phyloP scores from a whole-genome alignment of 1,140 invertebrate species.

The Drosophila tani region DNA sequence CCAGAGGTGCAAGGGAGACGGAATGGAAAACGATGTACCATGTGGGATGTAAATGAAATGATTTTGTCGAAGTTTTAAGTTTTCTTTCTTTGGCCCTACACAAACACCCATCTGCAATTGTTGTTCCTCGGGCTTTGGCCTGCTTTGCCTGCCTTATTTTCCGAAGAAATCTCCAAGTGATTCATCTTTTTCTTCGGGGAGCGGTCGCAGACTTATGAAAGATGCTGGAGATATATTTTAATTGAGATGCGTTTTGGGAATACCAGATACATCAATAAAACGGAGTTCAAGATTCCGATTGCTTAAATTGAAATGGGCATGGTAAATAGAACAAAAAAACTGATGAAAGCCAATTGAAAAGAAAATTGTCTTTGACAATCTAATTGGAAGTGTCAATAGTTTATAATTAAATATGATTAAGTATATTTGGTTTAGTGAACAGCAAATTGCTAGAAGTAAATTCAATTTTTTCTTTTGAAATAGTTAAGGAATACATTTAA shows the following conservation, averaged over 20 bases:
- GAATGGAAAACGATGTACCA: conserved; percentile 32
- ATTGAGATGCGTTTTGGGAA: conserved; percentile 43
- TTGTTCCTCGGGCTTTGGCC: conserved; percentile 42
- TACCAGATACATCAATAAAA: conserved; percentile 17
- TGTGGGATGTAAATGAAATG: conserved; percentile 48
- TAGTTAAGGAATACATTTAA: not conserved
- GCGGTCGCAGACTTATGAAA: conserved; percentile 34
- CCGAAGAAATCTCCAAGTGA: conserved; percentile 40
- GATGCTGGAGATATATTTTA: conserved; percentile 49
- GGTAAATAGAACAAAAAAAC: conserved; percentile 1
- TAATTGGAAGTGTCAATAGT: not conserved
- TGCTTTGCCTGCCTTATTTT: conserved; percentile 31
- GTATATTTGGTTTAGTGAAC: not conserved
- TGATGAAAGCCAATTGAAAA: not conserved
- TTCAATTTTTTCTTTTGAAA: not conserved
- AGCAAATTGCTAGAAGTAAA: not conserved
- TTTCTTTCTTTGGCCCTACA: conserved; percentile 47
- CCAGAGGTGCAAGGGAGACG: conserved; percentile 16
- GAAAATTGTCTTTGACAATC: not conserved
- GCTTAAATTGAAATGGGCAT: conserved; percentile 31
- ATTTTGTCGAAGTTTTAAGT: conserved; percentile 52
- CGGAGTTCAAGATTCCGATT: conserved; percentile 1
- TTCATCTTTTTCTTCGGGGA: conserved; percentile 34
- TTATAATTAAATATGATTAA: not conserved
- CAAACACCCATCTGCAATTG: conserved; percentile 49